Conservation (phyloP, 1,140 invertebrate species). For the Acromyrmex heyeri region DNA sequence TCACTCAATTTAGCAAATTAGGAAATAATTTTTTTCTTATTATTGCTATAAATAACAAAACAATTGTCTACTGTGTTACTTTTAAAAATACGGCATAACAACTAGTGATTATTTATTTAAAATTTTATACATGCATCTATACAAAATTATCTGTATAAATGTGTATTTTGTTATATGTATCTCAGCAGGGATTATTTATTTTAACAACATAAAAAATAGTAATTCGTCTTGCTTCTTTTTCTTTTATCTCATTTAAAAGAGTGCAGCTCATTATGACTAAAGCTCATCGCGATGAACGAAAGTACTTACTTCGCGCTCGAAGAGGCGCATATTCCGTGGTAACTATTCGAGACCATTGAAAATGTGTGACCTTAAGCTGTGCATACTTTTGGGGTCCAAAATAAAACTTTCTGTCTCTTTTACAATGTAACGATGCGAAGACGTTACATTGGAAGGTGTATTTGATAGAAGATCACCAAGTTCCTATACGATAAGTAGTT, state of each 20-base stretch:
- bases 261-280: background rate
- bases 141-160: too few relatives aligned
- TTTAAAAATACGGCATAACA: background rate
- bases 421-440: background rate
- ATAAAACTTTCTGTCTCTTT: slow-evolving; percentile 60
- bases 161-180: background rate
- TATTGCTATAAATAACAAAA: background rate
- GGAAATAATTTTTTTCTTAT: background rate
- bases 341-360: background rate
- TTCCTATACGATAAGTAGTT: background rate
- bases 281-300: background rate
- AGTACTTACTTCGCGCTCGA: background rate
- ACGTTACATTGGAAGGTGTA: slow-evolving; percentile 37
- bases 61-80: background rate
- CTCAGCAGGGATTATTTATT: background rate
- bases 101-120: background rate
- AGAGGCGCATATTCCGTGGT: background rate
- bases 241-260: slow-evolving; percentile 9
- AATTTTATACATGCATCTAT: background rate
- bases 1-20: background rate
- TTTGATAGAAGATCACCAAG: slow-evolving; percentile 65
- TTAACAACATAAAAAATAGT: background rate
- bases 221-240: background rate
- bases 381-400: slow-evolving; percentile 55
- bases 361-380: slow-evolving; percentile 55